Percentiles rank a stretch among this genome's conserved stretches.
Conservation (phyloP, 2,113 vertebrate genomes). For the Trematomus loennbergii region DNA sequence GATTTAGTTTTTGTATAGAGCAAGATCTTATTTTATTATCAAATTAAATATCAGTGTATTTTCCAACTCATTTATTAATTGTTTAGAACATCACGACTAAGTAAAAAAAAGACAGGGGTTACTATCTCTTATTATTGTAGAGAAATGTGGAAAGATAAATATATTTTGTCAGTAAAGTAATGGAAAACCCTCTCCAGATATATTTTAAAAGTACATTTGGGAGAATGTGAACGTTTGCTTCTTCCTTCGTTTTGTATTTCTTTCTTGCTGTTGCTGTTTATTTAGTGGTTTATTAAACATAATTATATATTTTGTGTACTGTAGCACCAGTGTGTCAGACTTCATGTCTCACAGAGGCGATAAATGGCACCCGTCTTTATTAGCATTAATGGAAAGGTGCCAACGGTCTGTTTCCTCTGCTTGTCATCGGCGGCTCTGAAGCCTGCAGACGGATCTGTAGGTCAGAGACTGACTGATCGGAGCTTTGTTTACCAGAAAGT, state of each 20-base stretch:
- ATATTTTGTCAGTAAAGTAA: not conserved
- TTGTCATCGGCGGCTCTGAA: conserved; percentile 51
- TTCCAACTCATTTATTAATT: not conserved
- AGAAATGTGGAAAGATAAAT: not conserved
- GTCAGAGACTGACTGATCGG: not conserved
- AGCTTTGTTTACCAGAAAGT: conserved; percentile 10
- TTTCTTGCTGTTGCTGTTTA: not conserved
- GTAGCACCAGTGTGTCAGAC: conserved; percentile 45
- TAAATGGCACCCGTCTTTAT: conserved; percentile 61
- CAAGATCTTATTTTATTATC: no score
- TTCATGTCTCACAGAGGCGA: conserved; percentile 35
- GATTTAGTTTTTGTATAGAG: not conserved
- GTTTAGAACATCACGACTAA: not conserved
- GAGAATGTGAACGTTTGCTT: not conserved
- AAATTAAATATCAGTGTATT: not conserved
- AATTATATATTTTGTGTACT: not conserved
- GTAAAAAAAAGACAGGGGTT: not conserved
- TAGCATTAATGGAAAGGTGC: conserved; percentile 73
- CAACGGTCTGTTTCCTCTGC: conserved; percentile 68
- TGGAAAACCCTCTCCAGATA: not conserved
- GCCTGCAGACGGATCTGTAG: conserved; percentile 32
- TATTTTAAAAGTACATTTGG: not conserved
- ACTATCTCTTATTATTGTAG: not conserved
- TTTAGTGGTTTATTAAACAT: not conserved
- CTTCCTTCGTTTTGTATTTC: not conserved